Evolutionary conservation across 1,140 invertebrate genomes (phyloP).

Genomic region (Calycopis cecrops): DNA sequence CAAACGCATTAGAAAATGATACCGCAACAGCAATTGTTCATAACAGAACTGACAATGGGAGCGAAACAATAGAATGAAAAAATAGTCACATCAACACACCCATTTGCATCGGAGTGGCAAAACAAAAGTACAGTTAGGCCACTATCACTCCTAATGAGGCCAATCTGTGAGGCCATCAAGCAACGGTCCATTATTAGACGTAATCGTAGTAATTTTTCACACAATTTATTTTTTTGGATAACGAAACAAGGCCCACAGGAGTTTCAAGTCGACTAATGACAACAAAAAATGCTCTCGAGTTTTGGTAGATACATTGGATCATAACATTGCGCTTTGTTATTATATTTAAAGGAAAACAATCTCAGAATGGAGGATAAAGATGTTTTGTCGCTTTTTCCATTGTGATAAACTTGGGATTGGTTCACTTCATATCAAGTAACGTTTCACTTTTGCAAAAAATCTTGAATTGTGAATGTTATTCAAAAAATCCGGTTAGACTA

Average conservation of each 20-base stretch:
- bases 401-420: no score
- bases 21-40: no score
- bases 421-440: no score
- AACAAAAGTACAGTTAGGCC: slow-evolving; percentile 58
- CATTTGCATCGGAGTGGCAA: slow-evolving; percentile 39
- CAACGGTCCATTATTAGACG: slow-evolving; percentile 58
- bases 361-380: no score
- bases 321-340: no score
- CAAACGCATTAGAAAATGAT: no score
- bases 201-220: slow-evolving; percentile 74
- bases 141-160: slow-evolving; percentile 69
- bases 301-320: slow-evolving; percentile 22
- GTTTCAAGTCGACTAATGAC: slow-evolving; percentile 67
- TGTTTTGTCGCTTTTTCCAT: no score
- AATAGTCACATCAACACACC: slow-evolving; percentile 19
- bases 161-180: slow-evolving; percentile 60
- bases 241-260: slow-evolving; percentile 47
- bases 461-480: no score
- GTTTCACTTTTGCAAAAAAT: no score
- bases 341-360: no score
- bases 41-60: background rate
- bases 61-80: slow-evolving; percentile 29
- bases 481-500: no score
- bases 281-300: slow-evolving; percentile 59
- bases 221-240: slow-evolving; percentile 68